Percentiles rank a stretch among this genome's conserved stretches.
Conservation (phyloP, 2,113 vertebrate genomes). For the Craseonycteris thonglongyai region DNA sequence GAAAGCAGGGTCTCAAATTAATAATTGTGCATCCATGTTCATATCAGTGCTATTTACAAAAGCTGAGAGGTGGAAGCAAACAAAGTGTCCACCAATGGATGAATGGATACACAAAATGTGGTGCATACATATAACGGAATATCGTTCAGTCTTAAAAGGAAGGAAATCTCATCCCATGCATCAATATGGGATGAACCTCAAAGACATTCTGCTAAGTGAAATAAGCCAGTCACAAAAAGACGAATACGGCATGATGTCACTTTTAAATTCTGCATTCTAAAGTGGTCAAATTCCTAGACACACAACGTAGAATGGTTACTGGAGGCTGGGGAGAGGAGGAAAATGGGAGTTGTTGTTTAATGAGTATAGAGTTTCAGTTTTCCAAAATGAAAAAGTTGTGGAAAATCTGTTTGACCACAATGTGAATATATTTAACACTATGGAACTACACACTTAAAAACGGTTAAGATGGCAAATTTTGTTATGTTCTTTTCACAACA, state of each 20-base stretch:
- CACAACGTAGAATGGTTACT: background rate
- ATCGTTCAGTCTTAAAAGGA: background rate
- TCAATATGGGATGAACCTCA: background rate
- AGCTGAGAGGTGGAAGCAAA: background rate
- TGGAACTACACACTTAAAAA: background rate
- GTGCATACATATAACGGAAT: background rate
- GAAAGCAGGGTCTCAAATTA: background rate
- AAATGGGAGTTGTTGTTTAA: background rate
- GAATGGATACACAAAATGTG: background rate
- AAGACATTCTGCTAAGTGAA: background rate
- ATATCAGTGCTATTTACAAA: background rate
- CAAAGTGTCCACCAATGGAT: background rate
- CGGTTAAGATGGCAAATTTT: background rate
- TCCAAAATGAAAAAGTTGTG: background rate
- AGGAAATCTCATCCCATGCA: background rate
- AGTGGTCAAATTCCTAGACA: background rate
- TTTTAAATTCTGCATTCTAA: no score
- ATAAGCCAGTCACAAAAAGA: background rate
- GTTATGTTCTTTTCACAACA: background rate
- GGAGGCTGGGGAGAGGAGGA: background rate
- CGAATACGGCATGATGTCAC: background rate
- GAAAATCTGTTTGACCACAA: background rate
- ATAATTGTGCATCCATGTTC: background rate
- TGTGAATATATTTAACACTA: background rate
- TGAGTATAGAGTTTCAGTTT: background rate